Percentiles rank a stretch among this genome's conserved stretches.
These are phyloP conservation scores for Drosophila erecta DNA, from an alignment of 1,140 invertebrate genomes.

Conservation along the genomic window DNA sequence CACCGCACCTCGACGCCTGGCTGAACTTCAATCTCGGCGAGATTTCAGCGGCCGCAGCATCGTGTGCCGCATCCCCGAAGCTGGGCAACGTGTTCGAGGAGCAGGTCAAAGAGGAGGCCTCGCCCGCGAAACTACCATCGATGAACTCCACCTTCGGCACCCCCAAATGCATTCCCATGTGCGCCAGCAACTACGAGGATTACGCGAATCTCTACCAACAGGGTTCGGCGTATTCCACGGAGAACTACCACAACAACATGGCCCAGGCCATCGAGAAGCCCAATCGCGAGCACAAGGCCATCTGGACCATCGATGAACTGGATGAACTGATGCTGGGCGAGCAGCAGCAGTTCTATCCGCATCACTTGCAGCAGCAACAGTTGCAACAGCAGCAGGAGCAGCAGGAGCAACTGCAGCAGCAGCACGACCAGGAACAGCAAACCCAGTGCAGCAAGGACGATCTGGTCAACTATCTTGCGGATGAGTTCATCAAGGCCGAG, in stretches of 20 bases:
- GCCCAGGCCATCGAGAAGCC: conserved; percentile 68
- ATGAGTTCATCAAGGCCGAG: conserved; percentile 26
- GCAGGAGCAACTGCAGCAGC: conserved; percentile 5
- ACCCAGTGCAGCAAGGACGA: neutral
- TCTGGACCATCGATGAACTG: conserved; percentile 80
- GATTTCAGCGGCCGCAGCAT: conserved; percentile 22
- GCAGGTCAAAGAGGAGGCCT: conserved; percentile 44
- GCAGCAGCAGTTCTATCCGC: conserved; percentile 17
- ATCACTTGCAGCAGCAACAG: conserved; percentile 6
- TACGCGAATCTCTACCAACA: conserved; percentile 62
- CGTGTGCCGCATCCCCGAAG: conserved; percentile 52
- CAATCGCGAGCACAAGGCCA: conserved; percentile 78
- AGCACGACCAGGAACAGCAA: neutral
- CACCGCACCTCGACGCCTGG: conserved; percentile 83
- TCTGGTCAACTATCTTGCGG: conserved; percentile 9
- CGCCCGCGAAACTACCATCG: conserved; percentile 68
- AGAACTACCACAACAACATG: conserved; percentile 73
- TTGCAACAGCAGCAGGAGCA: conserved; percentile 5
- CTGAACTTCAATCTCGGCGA: conserved; percentile 75
- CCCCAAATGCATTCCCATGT: conserved; percentile 72
- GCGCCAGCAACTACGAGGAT: conserved; percentile 54
- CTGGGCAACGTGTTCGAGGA: conserved; percentile 63
- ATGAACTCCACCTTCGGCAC: conserved; percentile 82
- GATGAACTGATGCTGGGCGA: conserved; percentile 67
- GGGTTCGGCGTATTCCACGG: conserved; percentile 38